Conservation (phyloP, 2,888 invertebrate species). For the Bembecia ichneumoniformis region DNA sequence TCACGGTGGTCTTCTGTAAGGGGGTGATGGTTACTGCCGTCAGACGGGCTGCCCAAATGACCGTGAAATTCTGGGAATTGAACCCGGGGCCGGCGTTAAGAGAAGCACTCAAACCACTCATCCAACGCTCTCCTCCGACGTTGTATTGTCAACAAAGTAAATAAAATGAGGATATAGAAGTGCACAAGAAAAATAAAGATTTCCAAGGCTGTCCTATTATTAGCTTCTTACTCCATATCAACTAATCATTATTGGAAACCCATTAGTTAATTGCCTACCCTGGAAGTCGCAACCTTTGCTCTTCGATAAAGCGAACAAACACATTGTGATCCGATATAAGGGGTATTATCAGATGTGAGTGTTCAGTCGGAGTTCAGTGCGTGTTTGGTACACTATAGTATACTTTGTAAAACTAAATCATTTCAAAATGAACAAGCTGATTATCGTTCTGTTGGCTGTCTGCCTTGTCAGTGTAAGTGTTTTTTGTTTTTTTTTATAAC, state of each 20-base stretch:
- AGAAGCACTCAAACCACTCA: too few relatives aligned
- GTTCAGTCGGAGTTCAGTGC: constrained; percentile 20
- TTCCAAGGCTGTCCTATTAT: background rate
- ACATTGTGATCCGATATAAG: constrained; percentile 22
- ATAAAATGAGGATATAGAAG: too few relatives aligned
- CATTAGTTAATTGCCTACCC: constrained; percentile 25
- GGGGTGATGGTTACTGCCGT: too few relatives aligned
- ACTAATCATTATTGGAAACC: constrained; percentile 20
- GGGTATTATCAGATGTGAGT: constrained; percentile 4
- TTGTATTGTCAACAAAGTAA: too few relatives aligned
- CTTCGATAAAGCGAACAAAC: constrained; percentile 29
- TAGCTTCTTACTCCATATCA: background rate
- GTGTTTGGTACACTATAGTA: constrained; percentile 10
- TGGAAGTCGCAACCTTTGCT: constrained; percentile 24
- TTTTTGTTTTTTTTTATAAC: background rate
- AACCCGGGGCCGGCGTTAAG: too few relatives aligned
- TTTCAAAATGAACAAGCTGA: constrained; percentile 42
- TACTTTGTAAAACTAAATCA: constrained; percentile 1
- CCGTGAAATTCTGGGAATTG: too few relatives aligned
- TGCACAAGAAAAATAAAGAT: too few relatives aligned
- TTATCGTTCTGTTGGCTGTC: constrained; percentile 40
- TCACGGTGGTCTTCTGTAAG: too few relatives aligned
- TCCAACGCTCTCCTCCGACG: too few relatives aligned
- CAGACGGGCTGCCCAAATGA: too few relatives aligned
- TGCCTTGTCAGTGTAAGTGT: constrained; percentile 48